phyloP scores from a whole-genome alignment of 2,888 invertebrate species.

The Andrena flavipes region DNA sequence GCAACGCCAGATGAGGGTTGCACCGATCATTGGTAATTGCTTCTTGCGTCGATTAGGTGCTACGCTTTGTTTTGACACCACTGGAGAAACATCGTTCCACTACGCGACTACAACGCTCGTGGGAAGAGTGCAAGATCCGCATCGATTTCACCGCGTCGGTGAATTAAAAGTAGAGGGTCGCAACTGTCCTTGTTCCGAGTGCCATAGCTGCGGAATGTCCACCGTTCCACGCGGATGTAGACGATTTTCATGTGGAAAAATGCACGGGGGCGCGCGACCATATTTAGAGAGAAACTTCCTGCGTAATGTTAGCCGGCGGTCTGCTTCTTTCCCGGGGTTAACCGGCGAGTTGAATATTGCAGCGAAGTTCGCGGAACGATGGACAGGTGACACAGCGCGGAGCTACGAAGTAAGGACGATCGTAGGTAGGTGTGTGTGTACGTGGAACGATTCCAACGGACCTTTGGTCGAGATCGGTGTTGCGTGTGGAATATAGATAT shows the following conservation, averaged over 20 bases:
- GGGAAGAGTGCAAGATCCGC: background rate
- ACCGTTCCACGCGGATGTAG: constrained; percentile 46
- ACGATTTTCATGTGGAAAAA: constrained; percentile 20
- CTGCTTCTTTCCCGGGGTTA: background rate
- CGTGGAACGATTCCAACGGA: background rate
- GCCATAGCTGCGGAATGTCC: constrained; percentile 20
- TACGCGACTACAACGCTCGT: no score
- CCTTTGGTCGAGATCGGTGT: constrained; percentile 3
- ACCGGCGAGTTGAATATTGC: background rate
- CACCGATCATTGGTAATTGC: background rate
- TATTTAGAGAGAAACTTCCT: constrained; percentile 15
- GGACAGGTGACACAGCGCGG: constrained; percentile 9
- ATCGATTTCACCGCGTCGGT: constrained; percentile 43
- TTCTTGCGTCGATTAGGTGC: no score
- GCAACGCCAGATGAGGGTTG: background rate
- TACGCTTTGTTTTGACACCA: no score
- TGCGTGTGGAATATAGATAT: constrained; percentile 23
- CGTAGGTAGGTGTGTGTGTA: background rate
- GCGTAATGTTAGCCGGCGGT: background rate
- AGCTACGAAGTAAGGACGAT: no score
- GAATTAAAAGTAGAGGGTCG: constrained; percentile 52
- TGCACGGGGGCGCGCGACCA: background rate
- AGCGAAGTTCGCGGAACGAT: constrained; percentile 2
- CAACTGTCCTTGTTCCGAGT: constrained; percentile 46
- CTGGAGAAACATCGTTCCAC: no score